These are phyloP conservation scores for Drosophila miranda DNA, from an alignment of 1,140 invertebrate species.

Conservation along the genomic window DNA sequence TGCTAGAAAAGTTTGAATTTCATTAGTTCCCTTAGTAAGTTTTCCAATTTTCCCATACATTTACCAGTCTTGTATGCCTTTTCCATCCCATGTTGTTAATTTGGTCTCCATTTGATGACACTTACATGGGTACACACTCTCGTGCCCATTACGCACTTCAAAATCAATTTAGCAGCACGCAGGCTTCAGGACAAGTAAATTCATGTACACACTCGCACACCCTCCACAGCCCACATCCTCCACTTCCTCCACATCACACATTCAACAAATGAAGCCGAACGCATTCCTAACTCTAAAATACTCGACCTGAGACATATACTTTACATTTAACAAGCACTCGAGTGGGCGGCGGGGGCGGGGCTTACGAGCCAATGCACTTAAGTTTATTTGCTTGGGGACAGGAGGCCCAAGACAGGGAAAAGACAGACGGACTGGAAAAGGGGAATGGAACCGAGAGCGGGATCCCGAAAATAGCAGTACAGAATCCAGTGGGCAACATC, in stretches of 20 bases:
- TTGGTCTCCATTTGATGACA: constrained; percentile 5
- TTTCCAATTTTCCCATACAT: too few relatives aligned
- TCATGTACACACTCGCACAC: too few relatives aligned
- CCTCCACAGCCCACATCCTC: too few relatives aligned
- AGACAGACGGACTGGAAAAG: background rate
- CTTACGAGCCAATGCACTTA: constrained; percentile 65
- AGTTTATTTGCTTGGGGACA: constrained; percentile 74
- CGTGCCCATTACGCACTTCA: constrained; percentile 26
- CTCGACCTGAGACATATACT: constrained; percentile 34
- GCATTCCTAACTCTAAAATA: constrained; percentile 41
- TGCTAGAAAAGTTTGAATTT: too few relatives aligned
- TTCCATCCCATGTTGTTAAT: background rate
- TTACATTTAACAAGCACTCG: constrained; percentile 66
- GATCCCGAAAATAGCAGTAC: constrained; percentile 23
- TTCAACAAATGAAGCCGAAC: constrained; percentile 35
- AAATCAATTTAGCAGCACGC: constrained; percentile 30
- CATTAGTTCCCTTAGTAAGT: too few relatives aligned
- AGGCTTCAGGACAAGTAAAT: too few relatives aligned
- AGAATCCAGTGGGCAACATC: constrained; percentile 35
- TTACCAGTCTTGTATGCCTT: background rate
- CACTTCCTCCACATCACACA: background rate
- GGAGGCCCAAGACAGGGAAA: background rate
- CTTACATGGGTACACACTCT: constrained; percentile 30
- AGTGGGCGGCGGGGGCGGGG: constrained; percentile 11
- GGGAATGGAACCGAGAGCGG: background rate